phyloP scores from a whole-genome alignment of 2,888 invertebrate species.

The Stenichneumon culpator region DNA sequence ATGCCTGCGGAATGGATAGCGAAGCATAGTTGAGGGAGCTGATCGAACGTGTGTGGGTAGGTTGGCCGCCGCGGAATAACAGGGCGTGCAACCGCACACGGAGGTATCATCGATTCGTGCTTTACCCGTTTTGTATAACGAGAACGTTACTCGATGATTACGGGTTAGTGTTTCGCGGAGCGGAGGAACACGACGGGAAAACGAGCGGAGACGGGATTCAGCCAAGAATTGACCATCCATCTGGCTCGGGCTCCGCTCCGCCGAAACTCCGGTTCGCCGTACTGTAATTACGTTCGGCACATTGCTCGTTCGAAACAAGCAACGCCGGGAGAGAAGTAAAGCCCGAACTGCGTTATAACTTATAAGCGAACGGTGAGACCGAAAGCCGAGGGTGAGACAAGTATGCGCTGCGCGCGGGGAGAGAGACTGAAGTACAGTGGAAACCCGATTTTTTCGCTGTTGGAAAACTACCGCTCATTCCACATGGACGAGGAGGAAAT shows the following conservation, averaged over 20 bases:
- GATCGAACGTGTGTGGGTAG: not conserved
- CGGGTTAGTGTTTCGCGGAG: constrained; percentile 74
- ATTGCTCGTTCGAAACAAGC: constrained; percentile 8
- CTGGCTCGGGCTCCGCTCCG: constrained; percentile 63
- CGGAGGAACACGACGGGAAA: not conserved
- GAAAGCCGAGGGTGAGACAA: not conserved
- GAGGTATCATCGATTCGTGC: constrained; percentile 20
- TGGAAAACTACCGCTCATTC: not conserved
- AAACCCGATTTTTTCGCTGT: not conserved
- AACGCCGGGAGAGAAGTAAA: constrained; percentile 56
- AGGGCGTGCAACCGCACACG: not conserved
- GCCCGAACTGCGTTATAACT: constrained; percentile 58
- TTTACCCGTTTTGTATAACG: not conserved
- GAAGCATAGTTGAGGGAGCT: not conserved
- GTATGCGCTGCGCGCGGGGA: not conserved
- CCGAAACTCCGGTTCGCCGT: constrained; percentile 66
- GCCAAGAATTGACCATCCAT: constrained; percentile 72
- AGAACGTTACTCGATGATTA: constrained; percentile 72
- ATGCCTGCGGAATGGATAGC: not conserved
- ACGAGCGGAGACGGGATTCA: constrained; percentile 64
- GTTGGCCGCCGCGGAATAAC: not conserved
- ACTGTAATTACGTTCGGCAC: constrained; percentile 78
- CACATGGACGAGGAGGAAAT: too few relatives aligned
- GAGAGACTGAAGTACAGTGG: not conserved
- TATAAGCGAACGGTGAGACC: not conserved